A percentile compares a stretch with the other conserved stretches of the same genome.
Conservation (phyloP, 1,140 invertebrate genomes). For the Heliconius himera region DNA sequence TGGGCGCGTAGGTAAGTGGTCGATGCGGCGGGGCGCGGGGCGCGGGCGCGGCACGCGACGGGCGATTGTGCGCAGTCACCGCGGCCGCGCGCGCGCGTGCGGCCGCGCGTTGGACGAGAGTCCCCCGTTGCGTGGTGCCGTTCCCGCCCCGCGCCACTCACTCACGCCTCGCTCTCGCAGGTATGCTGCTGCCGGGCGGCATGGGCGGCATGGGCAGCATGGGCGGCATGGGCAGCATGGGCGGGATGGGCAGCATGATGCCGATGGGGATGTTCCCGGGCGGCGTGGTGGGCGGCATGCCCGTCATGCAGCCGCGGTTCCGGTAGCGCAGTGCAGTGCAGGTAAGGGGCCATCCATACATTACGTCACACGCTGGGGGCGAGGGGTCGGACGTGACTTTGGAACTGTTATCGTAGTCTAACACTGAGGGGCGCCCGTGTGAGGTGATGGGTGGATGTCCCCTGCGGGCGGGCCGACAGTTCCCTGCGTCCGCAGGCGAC, state of each 20-base stretch:
- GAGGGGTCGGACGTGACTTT: too few relatives aligned
- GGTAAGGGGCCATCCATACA: conserved; percentile 26
- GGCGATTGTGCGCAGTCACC: conserved; percentile 70
- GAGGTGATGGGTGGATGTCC: too few relatives aligned
- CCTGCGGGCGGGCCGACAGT: conserved; percentile 62
- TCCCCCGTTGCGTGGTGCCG: conserved; percentile 45
- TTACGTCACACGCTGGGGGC: too few relatives aligned
- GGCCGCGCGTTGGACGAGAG: conserved; percentile 63
- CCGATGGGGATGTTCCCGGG: conserved; percentile 73
- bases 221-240: conserved; percentile 65
- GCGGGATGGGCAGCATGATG: conserved; percentile 62
- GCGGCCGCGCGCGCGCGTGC: conserved; percentile 53
- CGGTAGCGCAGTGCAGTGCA: conserved; percentile 54
- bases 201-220: conserved; percentile 60
- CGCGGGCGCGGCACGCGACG: conserved; percentile 37
- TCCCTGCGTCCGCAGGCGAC: conserved; percentile 70
- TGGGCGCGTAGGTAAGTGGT: not conserved
- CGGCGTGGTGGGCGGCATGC: conserved; percentile 54
- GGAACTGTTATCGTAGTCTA: too few relatives aligned
- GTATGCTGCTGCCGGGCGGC: conserved; percentile 67
- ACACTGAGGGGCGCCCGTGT: too few relatives aligned
- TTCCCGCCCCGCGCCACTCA: conserved; percentile 35
- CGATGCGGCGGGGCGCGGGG: not conserved
- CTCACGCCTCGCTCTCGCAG: conserved; percentile 50
- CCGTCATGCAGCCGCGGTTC: conserved; percentile 70